These are phyloP conservation scores for Aix galericulata DNA, from an alignment of 2,113 vertebrate genomes.

Conservation along the genomic window DNA sequence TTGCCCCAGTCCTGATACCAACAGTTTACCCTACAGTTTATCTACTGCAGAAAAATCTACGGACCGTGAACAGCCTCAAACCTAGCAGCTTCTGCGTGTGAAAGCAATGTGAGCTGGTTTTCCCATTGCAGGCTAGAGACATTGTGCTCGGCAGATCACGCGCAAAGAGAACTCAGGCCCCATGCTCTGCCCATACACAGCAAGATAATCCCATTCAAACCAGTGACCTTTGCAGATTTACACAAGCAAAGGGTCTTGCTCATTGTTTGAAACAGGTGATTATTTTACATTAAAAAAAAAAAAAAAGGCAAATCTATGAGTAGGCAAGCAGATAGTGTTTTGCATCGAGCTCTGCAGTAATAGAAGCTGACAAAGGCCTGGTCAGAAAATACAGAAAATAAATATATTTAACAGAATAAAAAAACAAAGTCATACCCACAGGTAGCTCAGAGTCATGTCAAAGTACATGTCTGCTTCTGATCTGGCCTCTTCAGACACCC, in stretches of 20 bases:
- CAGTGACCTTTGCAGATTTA: background rate
- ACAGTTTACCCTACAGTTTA: background rate
- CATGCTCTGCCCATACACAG: background rate
- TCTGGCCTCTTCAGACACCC: background rate
- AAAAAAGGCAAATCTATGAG: background rate
- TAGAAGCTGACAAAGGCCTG: background rate
- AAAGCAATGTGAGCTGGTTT: slow-evolving; percentile 16
- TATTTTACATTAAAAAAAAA: background rate
- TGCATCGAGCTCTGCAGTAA: background rate
- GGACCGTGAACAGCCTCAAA: background rate
- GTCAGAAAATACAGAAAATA: background rate
- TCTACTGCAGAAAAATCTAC: background rate
- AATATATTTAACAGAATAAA: slow-evolving; percentile 3
- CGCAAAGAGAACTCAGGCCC: background rate
- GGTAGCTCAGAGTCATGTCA: slow-evolving; percentile 28
- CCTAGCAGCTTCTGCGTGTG: slow-evolving; percentile 9
- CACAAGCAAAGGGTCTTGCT: background rate
- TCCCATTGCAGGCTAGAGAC: accelerated
- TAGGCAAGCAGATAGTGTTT: background rate
- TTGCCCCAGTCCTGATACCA: background rate
- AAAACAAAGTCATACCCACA: slow-evolving; percentile 47
- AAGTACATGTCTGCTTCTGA: slow-evolving; percentile 49
- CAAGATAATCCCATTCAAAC: background rate
- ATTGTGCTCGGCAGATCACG: background rate
- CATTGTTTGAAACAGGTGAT: background rate